Base-by-base conservation (phyloP, 2,888 invertebrate species). In the Hyles lineata region DNA sequence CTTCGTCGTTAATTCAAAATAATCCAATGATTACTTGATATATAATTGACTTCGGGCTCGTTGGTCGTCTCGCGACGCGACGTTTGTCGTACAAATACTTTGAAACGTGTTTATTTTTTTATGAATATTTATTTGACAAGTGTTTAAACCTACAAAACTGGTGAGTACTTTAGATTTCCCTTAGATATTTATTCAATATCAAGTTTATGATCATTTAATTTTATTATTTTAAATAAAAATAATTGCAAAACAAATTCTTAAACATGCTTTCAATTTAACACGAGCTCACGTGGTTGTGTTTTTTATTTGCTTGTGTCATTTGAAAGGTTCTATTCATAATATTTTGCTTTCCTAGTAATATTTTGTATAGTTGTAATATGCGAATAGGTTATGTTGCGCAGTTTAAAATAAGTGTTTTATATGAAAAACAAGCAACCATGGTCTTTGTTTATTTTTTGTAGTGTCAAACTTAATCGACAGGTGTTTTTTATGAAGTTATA, bases 11-110 rank as follows among this genome's bases (percentile, higher is more conserved):
- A 67, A 67, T 67, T 67, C 21, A 67, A 50, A 67, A 50, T 67
- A 67, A 67, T 67, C 17, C 67, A 67, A 50, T 67, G 67, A 67
- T 67, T 67, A 67, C 67, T 67, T 67, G 67, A 50, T 67, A 17
- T 67, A 7, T 50, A 67, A 50, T 50, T 67, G 67, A 67, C 67
- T 50, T 67, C 50, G 50, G 67, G 50, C 67, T 67, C 23, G 67
- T 67, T 50, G 67, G 43, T 50, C 23, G 67, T 17, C 23, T 67
- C 50, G 67, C 67, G 67, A 67, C 67, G 67, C 67, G 67, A 67
- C 67, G 67, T 67, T 67, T 23, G 67, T 43, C 67, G 67, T 23
- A n/a, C 21, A 43, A 67, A 50, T 67, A 67, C 23, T 43, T 67
- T 67, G 50, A 43, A 67, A 23, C 43, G 67, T 67, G 67, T 67